Evolutionary conservation across 35 echinoderm and acorn worm species (phyloP).

Genomic region (Heliocidaris erythrogramma): DNA sequence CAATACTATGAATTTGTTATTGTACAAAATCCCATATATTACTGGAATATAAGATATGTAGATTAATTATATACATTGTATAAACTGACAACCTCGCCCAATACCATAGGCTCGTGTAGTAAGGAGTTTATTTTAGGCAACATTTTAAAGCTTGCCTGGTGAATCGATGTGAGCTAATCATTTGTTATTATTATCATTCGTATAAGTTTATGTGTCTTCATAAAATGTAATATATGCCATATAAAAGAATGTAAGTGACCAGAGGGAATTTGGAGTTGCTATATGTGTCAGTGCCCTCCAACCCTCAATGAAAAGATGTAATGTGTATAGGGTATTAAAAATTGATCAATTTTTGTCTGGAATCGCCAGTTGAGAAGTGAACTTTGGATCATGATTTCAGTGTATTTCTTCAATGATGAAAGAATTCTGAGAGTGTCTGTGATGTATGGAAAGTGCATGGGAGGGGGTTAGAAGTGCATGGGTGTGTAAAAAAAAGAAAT

Average conservation of each 20-base stretch:
- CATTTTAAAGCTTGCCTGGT: background rate
- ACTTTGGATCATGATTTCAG: background rate
- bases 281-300: background rate
- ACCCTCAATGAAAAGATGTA: background rate
- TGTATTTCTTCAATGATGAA: too few relatives aligned
- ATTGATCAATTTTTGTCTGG: slow-evolving; percentile 24
- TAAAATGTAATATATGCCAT: slow-evolving; percentile 7
- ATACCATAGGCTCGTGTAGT: background rate
- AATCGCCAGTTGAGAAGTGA: background rate
- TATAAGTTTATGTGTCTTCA: background rate
- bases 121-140: background rate
- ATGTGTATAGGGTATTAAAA: slow-evolving; percentile 45
- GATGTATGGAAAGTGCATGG: too few relatives aligned
- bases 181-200: background rate
- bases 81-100: background rate
- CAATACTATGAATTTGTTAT: background rate
- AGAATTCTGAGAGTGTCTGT: too few relatives aligned
- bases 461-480: too few relatives aligned
- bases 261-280: background rate
- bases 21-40: background rate
- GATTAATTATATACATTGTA: slow-evolving; percentile 13
- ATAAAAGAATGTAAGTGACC: background rate
- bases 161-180: background rate
- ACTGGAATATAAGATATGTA: slow-evolving; percentile 6
- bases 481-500: too few relatives aligned